phyloP scores from a whole-genome alignment of 1,140 invertebrate genomes.

The Harpegnathos saltator region DNA sequence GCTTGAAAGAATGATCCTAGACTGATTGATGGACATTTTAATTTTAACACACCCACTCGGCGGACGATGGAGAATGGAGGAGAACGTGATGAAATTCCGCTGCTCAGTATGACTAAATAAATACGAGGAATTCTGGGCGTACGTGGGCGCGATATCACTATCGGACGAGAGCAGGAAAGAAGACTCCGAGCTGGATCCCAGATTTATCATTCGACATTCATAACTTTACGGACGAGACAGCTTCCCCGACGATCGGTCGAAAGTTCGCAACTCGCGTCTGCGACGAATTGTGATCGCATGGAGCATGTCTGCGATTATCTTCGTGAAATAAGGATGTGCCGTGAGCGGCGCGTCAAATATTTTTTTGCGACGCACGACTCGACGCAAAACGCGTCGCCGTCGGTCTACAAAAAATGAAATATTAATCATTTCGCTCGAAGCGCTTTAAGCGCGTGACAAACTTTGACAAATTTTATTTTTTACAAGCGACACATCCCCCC shows the following conservation, averaged over 20 bases:
- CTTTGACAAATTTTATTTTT: background rate
- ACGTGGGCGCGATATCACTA: background rate
- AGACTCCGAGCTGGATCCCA: background rate
- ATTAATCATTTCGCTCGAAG: conserved; percentile 12
- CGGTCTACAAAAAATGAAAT: background rate
- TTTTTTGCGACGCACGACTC: background rate
- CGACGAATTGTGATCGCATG: background rate
- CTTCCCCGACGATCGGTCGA: background rate
- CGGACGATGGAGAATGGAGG: no score
- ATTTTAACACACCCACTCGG: no score
- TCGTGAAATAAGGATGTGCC: conserved; percentile 33
- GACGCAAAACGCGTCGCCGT: conserved; percentile 2
- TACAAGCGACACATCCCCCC: background rate
- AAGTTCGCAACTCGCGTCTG: conserved; percentile 2
- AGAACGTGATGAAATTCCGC: background rate
- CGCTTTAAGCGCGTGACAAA: background rate
- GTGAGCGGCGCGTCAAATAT: conserved; percentile 35
- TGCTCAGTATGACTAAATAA: background rate
- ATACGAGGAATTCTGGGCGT: background rate
- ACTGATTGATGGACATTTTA: background rate
- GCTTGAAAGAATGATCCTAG: background rate
- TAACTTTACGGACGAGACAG: background rate
- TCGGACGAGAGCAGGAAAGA: background rate
- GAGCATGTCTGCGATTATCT: background rate
- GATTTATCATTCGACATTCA: conserved; percentile 12